Percentiles rank a stretch among this genome's conserved stretches.
Evolutionary conservation across 2,888 invertebrate species (phyloP).

Genomic region (Drosophila bunnanda): DNA sequence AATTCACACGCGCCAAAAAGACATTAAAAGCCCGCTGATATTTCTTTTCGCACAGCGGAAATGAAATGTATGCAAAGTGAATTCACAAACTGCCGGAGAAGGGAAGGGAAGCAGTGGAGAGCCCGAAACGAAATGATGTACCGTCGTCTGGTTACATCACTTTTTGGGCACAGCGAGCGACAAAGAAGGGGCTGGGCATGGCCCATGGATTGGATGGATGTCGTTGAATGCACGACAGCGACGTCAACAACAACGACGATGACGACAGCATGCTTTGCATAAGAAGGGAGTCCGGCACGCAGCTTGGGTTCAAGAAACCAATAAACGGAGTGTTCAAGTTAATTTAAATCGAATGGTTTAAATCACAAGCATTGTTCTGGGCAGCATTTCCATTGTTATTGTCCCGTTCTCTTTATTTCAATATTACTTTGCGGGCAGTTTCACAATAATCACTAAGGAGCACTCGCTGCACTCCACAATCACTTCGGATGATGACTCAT

Average conservation of each 20-base stretch:
- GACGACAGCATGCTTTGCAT: constrained; percentile 65
- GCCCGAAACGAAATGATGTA: constrained; percentile 37
- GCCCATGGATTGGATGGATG: not conserved
- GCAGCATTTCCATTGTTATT: constrained; percentile 16
- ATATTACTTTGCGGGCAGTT: constrained; percentile 44
- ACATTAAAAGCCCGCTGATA: constrained; percentile 42
- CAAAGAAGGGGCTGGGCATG: constrained; percentile 34
- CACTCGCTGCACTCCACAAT: constrained; percentile 90
- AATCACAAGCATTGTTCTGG: constrained; percentile 15
- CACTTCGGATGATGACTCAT: constrained; percentile 81
- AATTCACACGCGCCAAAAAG: constrained; percentile 67
- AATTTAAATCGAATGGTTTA: constrained; percentile 24
- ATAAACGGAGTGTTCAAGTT: constrained; percentile 46
- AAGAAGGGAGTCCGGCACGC: constrained; percentile 12
- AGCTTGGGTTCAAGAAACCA: constrained; percentile 63
- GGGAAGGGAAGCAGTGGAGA: constrained; percentile 17
- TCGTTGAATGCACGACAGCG: constrained; percentile 14
- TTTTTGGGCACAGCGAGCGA: constrained; percentile 51
- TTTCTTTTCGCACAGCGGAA: constrained; percentile 64
- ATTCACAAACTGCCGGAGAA: constrained; percentile 13
- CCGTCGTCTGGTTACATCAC: constrained; percentile 62
- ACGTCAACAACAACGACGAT: constrained; percentile 9
- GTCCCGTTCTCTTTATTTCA: constrained; percentile 24
- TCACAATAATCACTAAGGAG: constrained; percentile 88
- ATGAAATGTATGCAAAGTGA: constrained; percentile 46